phyloP scores from a whole-genome alignment of 2,797 vertebrate genomes.

The Brachyrhaphis roseni region DNA sequence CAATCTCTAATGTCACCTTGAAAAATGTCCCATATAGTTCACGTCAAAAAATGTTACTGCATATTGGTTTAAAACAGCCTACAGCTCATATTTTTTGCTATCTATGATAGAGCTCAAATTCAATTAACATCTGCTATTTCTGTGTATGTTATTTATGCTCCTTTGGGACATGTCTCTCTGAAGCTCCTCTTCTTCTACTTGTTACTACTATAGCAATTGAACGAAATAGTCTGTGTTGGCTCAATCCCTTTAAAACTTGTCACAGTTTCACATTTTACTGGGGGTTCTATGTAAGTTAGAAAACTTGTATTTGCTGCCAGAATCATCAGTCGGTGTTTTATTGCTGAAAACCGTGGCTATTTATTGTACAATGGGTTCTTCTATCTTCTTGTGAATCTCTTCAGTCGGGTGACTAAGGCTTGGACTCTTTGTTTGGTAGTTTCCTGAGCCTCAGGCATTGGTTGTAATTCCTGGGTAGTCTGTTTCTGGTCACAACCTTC shows the following conservation, averaged over 20 bases:
- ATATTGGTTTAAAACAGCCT: background rate
- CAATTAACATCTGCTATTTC: background rate
- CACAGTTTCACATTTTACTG: background rate
- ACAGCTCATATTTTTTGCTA: background rate
- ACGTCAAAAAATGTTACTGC: background rate
- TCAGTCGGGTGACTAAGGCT: background rate
- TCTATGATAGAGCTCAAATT: background rate
- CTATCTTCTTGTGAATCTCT: background rate
- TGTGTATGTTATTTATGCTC: background rate
- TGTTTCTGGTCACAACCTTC: background rate
- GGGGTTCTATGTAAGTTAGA: background rate
- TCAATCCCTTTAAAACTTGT: background rate
- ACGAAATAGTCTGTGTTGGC: background rate
- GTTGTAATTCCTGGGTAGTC: background rate
- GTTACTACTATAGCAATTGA: background rate
- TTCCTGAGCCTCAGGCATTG: background rate
- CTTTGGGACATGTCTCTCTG: background rate
- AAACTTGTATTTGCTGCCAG: background rate
- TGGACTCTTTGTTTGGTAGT: background rate
- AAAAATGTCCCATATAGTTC: background rate
- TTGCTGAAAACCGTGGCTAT: background rate
- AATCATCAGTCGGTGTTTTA: background rate
- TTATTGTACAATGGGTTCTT: background rate
- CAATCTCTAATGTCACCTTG: background rate
- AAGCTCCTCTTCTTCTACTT: background rate